Conservation (phyloP, 2,888 invertebrate genomes). For the Galerucella calmariensis region DNA sequence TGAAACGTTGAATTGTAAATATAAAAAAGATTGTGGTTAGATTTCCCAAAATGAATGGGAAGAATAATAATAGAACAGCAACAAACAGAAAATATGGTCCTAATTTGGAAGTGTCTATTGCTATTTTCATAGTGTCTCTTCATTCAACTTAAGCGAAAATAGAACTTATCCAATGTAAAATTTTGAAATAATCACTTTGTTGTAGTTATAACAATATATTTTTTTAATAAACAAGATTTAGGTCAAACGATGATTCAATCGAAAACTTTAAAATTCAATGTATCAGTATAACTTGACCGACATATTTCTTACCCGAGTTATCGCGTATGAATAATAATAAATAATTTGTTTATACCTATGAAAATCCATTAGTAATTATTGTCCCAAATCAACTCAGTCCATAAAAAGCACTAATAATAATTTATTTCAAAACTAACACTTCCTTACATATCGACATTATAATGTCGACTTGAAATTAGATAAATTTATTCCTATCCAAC, state of each 20-base stretch:
- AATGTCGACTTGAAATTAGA: neutral
- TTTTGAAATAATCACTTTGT: too few species aligned
- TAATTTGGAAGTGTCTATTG: too few species aligned
- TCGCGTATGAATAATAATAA: neutral
- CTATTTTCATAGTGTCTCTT: too few species aligned
- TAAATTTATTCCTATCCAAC: neutral
- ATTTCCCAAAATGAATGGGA: too few species aligned
- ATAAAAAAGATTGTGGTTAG: too few species aligned
- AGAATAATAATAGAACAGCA: too few species aligned
- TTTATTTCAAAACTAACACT: neutral
- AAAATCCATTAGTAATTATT: neutral
- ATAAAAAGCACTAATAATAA: neutral
- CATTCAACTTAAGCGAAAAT: too few species aligned
- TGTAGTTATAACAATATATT: neutral
- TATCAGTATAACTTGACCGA: neutral
- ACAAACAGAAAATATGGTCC: too few species aligned
- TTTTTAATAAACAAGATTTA: neutral
- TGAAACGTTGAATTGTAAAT: too few species aligned
- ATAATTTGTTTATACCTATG: neutral
- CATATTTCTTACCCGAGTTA: too few species aligned
- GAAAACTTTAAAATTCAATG: neutral
- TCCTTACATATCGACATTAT: neutral
- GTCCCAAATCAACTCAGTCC: neutral
- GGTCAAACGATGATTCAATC: neutral
- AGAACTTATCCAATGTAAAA: too few species aligned